Conservation (phyloP, 2,888 invertebrate genomes). For the Melipona bicolor region DNA sequence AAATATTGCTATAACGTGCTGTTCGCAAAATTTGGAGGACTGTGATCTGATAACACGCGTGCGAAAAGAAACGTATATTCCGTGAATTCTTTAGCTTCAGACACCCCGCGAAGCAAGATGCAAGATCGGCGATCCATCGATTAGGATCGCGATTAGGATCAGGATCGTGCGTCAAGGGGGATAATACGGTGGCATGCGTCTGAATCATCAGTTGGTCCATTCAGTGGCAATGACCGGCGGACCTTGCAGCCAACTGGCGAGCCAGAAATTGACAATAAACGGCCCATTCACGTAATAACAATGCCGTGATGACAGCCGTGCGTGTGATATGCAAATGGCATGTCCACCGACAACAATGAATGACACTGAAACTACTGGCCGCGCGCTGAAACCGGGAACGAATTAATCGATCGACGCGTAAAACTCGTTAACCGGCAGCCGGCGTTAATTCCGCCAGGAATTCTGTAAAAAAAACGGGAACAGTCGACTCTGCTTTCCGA, state of each 20-base stretch:
- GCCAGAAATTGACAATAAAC: conserved; percentile 56
- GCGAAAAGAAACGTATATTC: too few species aligned
- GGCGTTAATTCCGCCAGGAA: not conserved
- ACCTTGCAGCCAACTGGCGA: conserved; percentile 41
- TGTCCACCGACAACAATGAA: conserved; percentile 24
- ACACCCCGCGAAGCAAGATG: too few species aligned
- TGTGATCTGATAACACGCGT: too few species aligned
- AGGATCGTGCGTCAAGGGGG: not conserved
- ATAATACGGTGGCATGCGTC: conserved; percentile 15
- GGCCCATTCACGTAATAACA: conserved; percentile 44
- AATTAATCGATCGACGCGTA: not conserved
- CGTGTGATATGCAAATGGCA: conserved; percentile 45
- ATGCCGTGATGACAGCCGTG: conserved; percentile 30
- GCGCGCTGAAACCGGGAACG: not conserved
- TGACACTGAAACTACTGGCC: conserved; percentile 24
- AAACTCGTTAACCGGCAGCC: not conserved
- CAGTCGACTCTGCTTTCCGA: not conserved
- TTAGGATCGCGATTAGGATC: conserved; percentile 1
- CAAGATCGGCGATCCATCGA: too few species aligned
- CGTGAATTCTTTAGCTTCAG: too few species aligned
- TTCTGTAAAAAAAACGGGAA: not conserved
- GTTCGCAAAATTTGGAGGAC: too few species aligned
- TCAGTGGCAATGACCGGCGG: conserved; percentile 48
- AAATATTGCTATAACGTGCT: too few species aligned
- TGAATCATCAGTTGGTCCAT: conserved; percentile 22